These are phyloP conservation scores for Aspidiotus destructor DNA, from an alignment of 2,888 invertebrate genomes.

Conservation along the genomic window DNA sequence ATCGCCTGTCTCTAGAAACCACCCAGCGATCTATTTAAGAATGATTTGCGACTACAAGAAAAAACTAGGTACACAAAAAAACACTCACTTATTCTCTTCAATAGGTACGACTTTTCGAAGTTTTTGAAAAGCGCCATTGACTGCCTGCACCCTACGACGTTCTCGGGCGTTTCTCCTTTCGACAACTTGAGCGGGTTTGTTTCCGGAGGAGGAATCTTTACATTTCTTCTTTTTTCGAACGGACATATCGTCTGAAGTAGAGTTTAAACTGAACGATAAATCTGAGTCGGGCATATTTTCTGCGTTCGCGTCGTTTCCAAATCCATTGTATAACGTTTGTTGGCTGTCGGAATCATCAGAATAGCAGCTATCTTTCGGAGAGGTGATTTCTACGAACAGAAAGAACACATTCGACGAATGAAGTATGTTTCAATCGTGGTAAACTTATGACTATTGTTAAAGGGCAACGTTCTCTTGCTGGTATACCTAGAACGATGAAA, in stretches of 20 bases:
- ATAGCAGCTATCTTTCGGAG: conserved; percentile 34
- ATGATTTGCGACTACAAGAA: not conserved
- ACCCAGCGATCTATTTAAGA: no score
- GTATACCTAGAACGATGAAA: conserved; percentile 4
- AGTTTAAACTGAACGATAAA: conserved; percentile 12
- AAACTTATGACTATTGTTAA: no score
- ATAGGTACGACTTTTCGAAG: conserved; percentile 52
- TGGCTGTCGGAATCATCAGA: conserved; percentile 35
- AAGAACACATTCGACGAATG: conserved; percentile 1
- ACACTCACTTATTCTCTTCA: conserved; percentile 35
- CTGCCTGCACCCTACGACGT: conserved; percentile 53
- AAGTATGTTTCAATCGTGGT: not conserved
- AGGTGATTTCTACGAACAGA: conserved; percentile 14
- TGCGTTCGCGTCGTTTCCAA: conserved; percentile 1
- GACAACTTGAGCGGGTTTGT: conserved; percentile 35
- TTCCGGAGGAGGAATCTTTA: conserved; percentile 33
- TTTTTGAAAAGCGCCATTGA: conserved; percentile 52
- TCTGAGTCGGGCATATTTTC: conserved; percentile 13
- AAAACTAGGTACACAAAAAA: not conserved
- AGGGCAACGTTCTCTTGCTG: no score
- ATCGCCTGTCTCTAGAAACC: no score
- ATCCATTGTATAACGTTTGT: conserved; percentile 33
- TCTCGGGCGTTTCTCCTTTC: conserved; percentile 51
- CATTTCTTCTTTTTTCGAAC: conserved; percentile 28
- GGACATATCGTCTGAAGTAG: conserved; percentile 31